Conservation (phyloP, 2,113 vertebrate species). For the Zosterops borbonicus region DNA sequence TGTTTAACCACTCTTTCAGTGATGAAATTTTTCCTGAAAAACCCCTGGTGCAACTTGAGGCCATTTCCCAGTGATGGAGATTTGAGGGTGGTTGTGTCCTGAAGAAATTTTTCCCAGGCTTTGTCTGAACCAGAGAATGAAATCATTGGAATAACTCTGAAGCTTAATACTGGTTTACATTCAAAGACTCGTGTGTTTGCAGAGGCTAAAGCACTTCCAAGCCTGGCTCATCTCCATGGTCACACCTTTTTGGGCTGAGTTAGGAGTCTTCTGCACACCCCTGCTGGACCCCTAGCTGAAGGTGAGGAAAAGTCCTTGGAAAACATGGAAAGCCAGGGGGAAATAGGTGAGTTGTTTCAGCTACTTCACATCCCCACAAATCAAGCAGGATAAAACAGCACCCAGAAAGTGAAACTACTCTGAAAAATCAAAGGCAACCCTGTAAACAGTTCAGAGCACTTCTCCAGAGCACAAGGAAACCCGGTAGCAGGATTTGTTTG, state of each 20-base stretch:
- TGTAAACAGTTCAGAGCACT: not conserved
- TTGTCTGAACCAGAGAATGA: not conserved
- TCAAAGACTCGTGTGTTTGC: not conserved
- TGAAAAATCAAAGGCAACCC: not conserved
- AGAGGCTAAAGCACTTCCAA: not conserved
- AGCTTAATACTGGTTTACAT: not conserved
- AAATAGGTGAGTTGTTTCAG: fast-evolving
- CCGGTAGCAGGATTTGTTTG: not conserved
- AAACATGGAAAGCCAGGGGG: fast-evolving
- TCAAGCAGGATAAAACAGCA: not conserved
- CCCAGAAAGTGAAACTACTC: not conserved
- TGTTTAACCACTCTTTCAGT: not conserved
- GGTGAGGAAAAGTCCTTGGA: not conserved
- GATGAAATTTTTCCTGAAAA: not conserved
- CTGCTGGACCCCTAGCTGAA: not conserved
- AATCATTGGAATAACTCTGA: not conserved
- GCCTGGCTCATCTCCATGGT: not conserved
- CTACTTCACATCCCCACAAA: not conserved
- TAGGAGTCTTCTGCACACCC: not conserved
- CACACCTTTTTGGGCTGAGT: fast-evolving
- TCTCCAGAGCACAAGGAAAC: not conserved
- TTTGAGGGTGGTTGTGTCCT: not conserved
- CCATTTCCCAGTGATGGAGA: not conserved
- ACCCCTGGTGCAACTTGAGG: not conserved
- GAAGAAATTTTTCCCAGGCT: not conserved